Conservation (phyloP, 2,113 vertebrate genomes). For the Phasianus colchicus region DNA sequence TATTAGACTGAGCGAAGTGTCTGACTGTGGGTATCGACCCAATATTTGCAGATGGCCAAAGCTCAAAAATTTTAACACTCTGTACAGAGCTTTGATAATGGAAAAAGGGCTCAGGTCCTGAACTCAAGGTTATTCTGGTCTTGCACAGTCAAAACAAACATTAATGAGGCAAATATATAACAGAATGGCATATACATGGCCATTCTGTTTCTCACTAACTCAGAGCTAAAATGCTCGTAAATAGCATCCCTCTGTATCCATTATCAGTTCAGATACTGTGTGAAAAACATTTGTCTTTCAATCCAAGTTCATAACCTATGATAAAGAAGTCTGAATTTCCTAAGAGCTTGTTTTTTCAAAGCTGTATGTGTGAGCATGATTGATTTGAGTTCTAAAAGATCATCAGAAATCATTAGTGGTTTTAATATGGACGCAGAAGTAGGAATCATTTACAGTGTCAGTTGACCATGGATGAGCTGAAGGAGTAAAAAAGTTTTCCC, state of each 20-base stretch:
- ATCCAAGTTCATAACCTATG: not conserved
- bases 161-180: not conserved
- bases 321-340: not conserved
- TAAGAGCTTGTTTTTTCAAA: not conserved
- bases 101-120: not conserved
- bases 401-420: not conserved
- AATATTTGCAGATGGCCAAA: not conserved
- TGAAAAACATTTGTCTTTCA: not conserved
- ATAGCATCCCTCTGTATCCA: not conserved
- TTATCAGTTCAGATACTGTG: not conserved
- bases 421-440: not conserved
- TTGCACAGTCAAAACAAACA: not conserved
- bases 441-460: rapidly evolving
- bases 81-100: not conserved
- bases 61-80: not conserved
- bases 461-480: not conserved
- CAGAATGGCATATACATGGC: too few relatives aligned
- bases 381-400: not conserved
- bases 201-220: not conserved
- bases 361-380: not conserved
- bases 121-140: not conserved
- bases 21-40: not conserved
- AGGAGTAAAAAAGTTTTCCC: not conserved
- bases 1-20: not conserved
- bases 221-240: rapidly evolving